Evolutionary conservation across 2,797 vertebrate species (phyloP).

Genomic region (Melanotaenia parkinsoni): DNA sequence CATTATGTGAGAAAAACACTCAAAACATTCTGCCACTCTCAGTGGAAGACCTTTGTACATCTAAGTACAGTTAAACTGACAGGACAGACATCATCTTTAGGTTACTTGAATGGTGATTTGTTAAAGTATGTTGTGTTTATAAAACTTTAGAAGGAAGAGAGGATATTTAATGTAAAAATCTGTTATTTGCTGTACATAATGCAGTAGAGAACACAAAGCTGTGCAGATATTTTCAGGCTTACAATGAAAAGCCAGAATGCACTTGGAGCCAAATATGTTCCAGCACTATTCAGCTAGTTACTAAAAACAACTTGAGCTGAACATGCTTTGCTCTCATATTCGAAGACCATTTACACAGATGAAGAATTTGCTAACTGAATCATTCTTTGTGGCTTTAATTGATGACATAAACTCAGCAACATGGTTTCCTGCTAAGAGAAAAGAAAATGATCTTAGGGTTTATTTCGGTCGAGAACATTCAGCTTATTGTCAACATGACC

Average conservation of each 20-base stretch:
- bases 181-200: background rate
- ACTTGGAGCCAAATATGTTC: conserved; percentile 27
- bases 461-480: conserved; percentile 22
- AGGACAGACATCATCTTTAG: background rate
- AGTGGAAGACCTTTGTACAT: background rate
- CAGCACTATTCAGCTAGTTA: conserved; percentile 20
- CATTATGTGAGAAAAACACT: background rate
- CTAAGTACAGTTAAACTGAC: background rate
- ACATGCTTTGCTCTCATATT: conserved; percentile 26
- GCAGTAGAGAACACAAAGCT: background rate
- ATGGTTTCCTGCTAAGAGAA: conserved; percentile 12
- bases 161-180: conserved; percentile 12
- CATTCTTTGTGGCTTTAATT: conserved; percentile 48
- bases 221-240: background rate
- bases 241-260: conserved; percentile 16
- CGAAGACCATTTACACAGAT: conserved; percentile 58
- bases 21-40: background rate
- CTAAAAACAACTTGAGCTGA: conserved; percentile 51
- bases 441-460: conserved; percentile 24
- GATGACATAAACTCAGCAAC: conserved; percentile 44
- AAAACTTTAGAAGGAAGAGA: background rate
- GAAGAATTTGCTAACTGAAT: conserved; percentile 47
- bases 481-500: conserved; percentile 5
- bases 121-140: too few relatives aligned
- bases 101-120: background rate